Evolutionary conservation across 2,888 invertebrate species (phyloP).

Genomic region (Eustalomyia histrio): DNA sequence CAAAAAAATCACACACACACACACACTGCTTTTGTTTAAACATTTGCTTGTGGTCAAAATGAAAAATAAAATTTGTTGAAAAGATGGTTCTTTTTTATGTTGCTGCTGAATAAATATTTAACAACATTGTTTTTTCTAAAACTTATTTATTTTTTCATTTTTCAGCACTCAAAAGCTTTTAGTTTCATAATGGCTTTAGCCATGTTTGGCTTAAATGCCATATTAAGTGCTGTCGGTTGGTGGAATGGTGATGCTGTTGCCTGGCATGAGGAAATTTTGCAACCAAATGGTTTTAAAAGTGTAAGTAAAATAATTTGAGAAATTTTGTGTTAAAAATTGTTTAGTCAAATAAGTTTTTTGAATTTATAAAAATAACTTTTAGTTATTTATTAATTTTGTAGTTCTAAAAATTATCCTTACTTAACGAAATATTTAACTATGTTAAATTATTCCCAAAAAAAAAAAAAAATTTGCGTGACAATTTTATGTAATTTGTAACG

Average conservation of each 20-base stretch:
- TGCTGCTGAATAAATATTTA: slow-evolving; percentile 36
- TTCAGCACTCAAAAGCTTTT: slow-evolving; percentile 78
- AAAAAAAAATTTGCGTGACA: slow-evolving; percentile 72
- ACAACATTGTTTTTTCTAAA: slow-evolving; percentile 15
- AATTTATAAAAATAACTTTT: too few relatives aligned
- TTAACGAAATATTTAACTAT: too few relatives aligned
- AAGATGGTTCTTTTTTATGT: slow-evolving; percentile 25
- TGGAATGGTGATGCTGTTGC: slow-evolving; percentile 75
- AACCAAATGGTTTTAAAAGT: slow-evolving; percentile 77
- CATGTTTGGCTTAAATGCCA: slow-evolving; percentile 77
- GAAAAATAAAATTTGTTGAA: background rate
- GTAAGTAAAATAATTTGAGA: slow-evolving; percentile 68
- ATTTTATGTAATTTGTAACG: slow-evolving; percentile 66
- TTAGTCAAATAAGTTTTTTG: background rate
- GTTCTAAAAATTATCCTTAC: too few relatives aligned
- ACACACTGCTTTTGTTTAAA: slow-evolving; percentile 8
- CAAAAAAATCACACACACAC: background rate
- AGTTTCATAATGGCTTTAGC: slow-evolving; percentile 78
- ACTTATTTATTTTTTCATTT: background rate
- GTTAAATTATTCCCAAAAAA: too few relatives aligned
- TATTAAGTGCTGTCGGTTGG: slow-evolving; percentile 77
- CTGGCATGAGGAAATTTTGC: slow-evolving; percentile 76
- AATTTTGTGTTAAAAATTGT: background rate
- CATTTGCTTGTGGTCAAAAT: slow-evolving; percentile 13
- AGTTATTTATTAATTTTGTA: too few relatives aligned